Conservation (phyloP, 2,113 vertebrate genomes). For the Perca fluviatilis region DNA sequence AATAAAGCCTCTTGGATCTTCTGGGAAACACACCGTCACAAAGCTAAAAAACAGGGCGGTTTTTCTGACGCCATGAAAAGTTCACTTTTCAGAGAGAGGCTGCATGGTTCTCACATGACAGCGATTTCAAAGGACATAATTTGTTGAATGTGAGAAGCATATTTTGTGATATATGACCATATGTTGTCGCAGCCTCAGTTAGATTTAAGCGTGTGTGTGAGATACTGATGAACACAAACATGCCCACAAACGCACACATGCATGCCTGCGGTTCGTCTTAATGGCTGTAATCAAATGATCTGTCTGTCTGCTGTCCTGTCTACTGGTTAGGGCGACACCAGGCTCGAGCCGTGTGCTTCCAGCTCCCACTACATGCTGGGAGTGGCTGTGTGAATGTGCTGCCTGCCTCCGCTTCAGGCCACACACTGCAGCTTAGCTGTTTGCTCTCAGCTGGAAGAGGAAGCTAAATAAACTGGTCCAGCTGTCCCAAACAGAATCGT, state of each 20-base stretch:
- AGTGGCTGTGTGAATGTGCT: background rate
- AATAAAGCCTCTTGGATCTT: too few relatives aligned
- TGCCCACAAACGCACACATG: slow-evolving; percentile 30
- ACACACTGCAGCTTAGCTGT: background rate
- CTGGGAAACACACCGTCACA: too few relatives aligned
- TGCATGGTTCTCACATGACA: too few relatives aligned
- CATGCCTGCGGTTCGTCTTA: slow-evolving; percentile 21
- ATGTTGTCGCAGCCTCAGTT: background rate
- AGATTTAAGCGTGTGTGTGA: slow-evolving; percentile 1
- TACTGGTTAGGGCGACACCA: slow-evolving; percentile 3
- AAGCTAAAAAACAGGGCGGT: too few relatives aligned
- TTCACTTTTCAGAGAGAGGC: too few relatives aligned
- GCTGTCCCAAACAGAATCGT: slow-evolving; percentile 13
- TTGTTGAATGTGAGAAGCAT: background rate
- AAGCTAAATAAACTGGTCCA: slow-evolving; percentile 18
- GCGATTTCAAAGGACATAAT: background rate
- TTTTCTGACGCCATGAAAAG: too few relatives aligned
- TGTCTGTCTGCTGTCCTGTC: slow-evolving; percentile 44
- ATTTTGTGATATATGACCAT: background rate
- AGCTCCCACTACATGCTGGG: background rate
- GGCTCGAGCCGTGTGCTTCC: background rate
- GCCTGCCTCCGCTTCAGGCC: background rate
- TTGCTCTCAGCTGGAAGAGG: slow-evolving; percentile 8
- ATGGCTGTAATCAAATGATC: slow-evolving; percentile 41
- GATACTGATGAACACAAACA: slow-evolving; percentile 38